These are phyloP conservation scores for Erpobdella octoculata DNA, from an alignment of 2,888 invertebrate species.

Conservation along the genomic window DNA sequence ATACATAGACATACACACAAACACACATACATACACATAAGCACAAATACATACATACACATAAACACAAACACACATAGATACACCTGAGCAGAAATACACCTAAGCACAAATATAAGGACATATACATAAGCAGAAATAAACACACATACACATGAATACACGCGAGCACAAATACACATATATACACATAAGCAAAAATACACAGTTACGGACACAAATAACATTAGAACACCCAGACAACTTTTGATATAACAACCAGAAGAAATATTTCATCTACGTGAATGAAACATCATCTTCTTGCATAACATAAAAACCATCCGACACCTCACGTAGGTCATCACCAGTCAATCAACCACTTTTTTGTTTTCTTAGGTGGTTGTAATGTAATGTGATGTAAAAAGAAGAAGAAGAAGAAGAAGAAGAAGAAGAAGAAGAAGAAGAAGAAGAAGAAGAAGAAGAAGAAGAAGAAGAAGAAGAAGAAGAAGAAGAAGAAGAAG, in stretches of 20 bases:
- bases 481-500: neutral
- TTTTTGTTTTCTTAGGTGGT: no score
- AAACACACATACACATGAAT: conserved; percentile 25
- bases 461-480: neutral
- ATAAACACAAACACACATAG: no score
- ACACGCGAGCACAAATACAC: conserved; percentile 11
- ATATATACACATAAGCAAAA: neutral
- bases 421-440: neutral
- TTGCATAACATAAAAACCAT: no score
- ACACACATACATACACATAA: no score
- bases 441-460: neutral
- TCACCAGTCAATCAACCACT: no score
- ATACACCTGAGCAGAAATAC: conserved; percentile 7
- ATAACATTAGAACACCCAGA: no score
- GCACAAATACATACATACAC: no score
- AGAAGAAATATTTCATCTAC: no score
- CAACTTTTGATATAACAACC: no score
- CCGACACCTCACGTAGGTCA: no score
- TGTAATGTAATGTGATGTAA: neutral
- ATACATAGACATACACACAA: no score
- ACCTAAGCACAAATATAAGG: conserved; percentile 15
- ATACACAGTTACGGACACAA: neutral
- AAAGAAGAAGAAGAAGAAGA: conserved; percentile 7
- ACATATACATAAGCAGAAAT: conserved; percentile 23
- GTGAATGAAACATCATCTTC: no score